Evolutionary conservation across 1,140 invertebrate genomes (phyloP), one percentile per base, ranked within the genome.

Genomic region (Hyles vespertilio): DNA sequence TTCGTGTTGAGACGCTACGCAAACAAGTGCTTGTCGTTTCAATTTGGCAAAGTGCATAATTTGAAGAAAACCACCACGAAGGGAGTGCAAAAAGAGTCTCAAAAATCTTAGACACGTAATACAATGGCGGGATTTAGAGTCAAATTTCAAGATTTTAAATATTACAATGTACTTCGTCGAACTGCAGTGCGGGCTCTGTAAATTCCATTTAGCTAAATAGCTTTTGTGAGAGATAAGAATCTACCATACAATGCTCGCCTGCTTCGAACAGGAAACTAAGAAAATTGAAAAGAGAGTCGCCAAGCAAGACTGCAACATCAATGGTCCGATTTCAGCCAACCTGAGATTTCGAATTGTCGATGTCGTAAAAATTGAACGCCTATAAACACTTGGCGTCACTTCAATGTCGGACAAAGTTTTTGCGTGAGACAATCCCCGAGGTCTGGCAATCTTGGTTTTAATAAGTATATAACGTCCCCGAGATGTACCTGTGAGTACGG

Each of bases 171-270:
- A 86, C 83, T 84, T 78, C 76, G 80, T 85, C 84, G 83, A 87
- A 89, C 86, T 89, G 86, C 86, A 89, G 79, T 86, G 81, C 83
- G 77, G 84, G 83, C 79, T 85, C 74, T 81, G 83, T 87, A 89
- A 89, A 89, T 89, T 87, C 86, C 84, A 89, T 89, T 89, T 86
- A 86, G 83, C 79, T 89, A 87, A 89, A 89, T 87, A 89, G 84
- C 84, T 89, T 87, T 87, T 79, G 77, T 79, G 83, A 74, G 67
- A 87, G 86, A 87, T 89, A 89, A 86, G 81, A 85, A 89, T 89
- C 86, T 85, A 81, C 74, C 83, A 89, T 86, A 89, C 81, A 89
- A 89, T 87, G 81, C 79, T 86, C 79, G 67, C 79, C 74, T 77
- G 74, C 74, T 86, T 82, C 73, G 72, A 87, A 75, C 77, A 73